Base-by-base conservation (phyloP, 2,797 vertebrate species). In the Clarias fuscus region DNA sequence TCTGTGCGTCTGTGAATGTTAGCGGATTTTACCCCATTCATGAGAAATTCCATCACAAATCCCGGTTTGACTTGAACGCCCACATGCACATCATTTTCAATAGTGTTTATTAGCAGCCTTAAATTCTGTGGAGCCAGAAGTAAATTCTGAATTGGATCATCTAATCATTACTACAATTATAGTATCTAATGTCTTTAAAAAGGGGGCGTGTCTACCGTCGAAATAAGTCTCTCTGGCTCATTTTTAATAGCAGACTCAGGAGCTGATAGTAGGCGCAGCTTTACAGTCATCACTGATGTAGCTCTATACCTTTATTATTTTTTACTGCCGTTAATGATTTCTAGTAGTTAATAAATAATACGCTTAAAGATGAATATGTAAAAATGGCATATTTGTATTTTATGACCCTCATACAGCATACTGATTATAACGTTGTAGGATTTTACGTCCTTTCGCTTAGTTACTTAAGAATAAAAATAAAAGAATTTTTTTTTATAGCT, bases 251-350 rank as follows among this genome's bases (percentile, higher is more conserved):
- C 1, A 11, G 75, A 30, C 7, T 33, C 5, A n/a, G 72, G 68
- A 22, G 68, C 0, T 7, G 73, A 76, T 18, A 2, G 53, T 10
- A 43, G 73, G 14, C 18, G 73, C 15, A 61, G 56, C 11, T 11
- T 40, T 61, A 5, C 18, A 37, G 56, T 14, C 10, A 10, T 13
- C 7, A 5, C 75, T 20, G 53, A 18, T 4, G n/a, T 20, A 56
- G 11, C 48, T 8, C 7, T 76, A 27, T n/a, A 2, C 48, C 18
- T 56, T 56, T 76, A 56, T 75, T 75, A 76, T 37, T 20, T 61
- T 61, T 78, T 78, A 78, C 75, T 59, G 56, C 53, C 20, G 75
- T 78, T 78, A 78, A 78, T 78, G 8, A 78, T 78, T 78, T 22
- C 0, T 10, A 2, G 7, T 20, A 59, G 75, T 78, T 59, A 78